A percentile compares a stretch with the other conserved stretches of the same genome.
Conservation (phyloP, 1,140 invertebrate species). For the Oryctes rhinoceros region DNA sequence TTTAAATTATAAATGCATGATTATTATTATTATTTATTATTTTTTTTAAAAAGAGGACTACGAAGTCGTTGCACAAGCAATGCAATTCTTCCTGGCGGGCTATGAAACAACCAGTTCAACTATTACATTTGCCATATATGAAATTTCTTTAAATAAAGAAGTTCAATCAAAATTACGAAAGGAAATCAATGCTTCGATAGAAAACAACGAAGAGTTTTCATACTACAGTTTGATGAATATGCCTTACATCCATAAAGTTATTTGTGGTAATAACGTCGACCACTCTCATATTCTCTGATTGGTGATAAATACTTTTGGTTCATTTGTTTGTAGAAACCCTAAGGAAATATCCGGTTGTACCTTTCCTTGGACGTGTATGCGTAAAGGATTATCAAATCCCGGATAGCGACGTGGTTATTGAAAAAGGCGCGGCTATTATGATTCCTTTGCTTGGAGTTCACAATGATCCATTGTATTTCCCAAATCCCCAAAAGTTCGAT, state of each 20-base stretch:
- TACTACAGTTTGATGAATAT: background rate
- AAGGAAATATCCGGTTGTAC: slow-evolving; percentile 35
- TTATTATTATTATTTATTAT: too few species aligned
- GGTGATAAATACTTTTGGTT: background rate
- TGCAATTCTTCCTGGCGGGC: slow-evolving; percentile 64
- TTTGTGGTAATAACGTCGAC: slow-evolving; percentile 44
- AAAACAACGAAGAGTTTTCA: background rate
- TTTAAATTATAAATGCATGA: too few species aligned
- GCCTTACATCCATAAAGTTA: slow-evolving; percentile 60
- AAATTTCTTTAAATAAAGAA: slow-evolving; percentile 60
- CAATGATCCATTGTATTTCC: slow-evolving; percentile 7
- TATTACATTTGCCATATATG: slow-evolving; percentile 62
- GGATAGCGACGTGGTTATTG: slow-evolving; percentile 1
- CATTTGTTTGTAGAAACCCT: slow-evolving; percentile 27
- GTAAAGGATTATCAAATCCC: slow-evolving; percentile 22
- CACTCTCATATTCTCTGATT: background rate
- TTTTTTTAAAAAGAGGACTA: slow-evolving; percentile 41
- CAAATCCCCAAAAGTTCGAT: slow-evolving; percentile 30
- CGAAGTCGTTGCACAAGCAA: slow-evolving; percentile 59
- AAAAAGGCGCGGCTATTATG: slow-evolving; percentile 21
- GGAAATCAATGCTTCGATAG: slow-evolving; percentile 58
- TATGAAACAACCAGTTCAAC: slow-evolving; percentile 63
- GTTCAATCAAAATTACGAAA: slow-evolving; percentile 61
- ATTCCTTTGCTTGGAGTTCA: slow-evolving; percentile 9
- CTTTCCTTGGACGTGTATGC: slow-evolving; percentile 1